These are phyloP conservation scores for Mesaphorura yosii DNA, from an alignment of 1,140 invertebrate genomes.

Conservation along the genomic window DNA sequence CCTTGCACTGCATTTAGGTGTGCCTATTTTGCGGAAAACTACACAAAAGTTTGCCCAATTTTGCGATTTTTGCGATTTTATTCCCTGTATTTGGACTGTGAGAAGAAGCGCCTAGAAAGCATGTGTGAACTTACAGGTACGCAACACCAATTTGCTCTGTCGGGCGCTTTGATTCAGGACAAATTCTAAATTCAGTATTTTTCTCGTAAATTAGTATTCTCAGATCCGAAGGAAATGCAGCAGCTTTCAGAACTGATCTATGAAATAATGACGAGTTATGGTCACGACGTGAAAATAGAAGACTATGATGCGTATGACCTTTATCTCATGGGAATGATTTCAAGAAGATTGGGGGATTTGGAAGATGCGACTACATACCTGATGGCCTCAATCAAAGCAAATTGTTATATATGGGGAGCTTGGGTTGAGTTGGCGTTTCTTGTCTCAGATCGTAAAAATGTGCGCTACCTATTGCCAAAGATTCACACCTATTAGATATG, in stretches of 20 bases:
- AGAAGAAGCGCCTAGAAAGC: constrained; percentile 77
- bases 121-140: constrained; percentile 59
- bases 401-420: constrained; percentile 80
- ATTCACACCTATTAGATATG: neutral
- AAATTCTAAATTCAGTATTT: neutral
- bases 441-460: constrained; percentile 60
- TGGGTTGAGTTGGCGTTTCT: constrained; percentile 84
- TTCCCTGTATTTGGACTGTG: constrained; percentile 71
- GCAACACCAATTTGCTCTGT: constrained; percentile 15
- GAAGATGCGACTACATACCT: constrained; percentile 62
- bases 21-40: constrained; percentile 66
- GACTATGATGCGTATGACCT: constrained; percentile 75
- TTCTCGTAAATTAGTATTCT: constrained; percentile 17
- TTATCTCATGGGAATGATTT: constrained; percentile 81
- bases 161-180: too few relatives aligned
- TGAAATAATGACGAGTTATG: constrained; percentile 33
- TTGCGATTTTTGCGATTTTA: constrained; percentile 69
- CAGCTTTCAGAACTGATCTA: constrained; percentile 18
- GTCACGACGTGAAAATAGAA: constrained; percentile 46
- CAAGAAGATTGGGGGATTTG: constrained; percentile 72
- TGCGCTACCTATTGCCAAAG: constrained; percentile 34
- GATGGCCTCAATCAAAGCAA: constrained; percentile 58
- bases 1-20: constrained; percentile 42
- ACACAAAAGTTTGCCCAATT: constrained; percentile 46
- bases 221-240: constrained; percentile 45